phyloP scores from a whole-genome alignment of 2,888 invertebrate genomes.

The Suillia variegata region DNA sequence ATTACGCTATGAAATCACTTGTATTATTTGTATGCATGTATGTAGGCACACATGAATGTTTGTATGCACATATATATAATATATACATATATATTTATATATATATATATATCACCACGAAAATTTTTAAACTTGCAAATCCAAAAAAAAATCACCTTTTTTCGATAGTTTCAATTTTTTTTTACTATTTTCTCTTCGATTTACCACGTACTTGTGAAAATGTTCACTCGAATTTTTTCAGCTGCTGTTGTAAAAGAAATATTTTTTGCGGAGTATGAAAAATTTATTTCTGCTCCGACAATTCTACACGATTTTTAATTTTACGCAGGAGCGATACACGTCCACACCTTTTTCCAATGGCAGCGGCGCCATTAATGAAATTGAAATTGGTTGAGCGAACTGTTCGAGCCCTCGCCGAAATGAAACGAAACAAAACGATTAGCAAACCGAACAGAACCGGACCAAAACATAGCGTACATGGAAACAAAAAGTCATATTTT shows the following conservation, averaged over 20 bases:
- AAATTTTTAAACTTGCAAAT: constrained; percentile 11
- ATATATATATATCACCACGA: too few species aligned
- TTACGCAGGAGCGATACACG: constrained; percentile 33
- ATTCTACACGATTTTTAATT: background rate
- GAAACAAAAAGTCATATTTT: too few species aligned
- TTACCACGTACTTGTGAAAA: constrained; percentile 10
- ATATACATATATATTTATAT: too few species aligned
- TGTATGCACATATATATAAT: too few species aligned
- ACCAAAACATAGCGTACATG: too few species aligned
- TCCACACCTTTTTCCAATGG: constrained; percentile 47
- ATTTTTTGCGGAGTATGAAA: constrained; percentile 24
- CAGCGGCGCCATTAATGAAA: constrained; percentile 50
- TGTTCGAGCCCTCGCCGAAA: too few species aligned
- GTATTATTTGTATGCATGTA: constrained; percentile 39
- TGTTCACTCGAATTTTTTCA: constrained; percentile 19
- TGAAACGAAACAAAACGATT: too few species aligned
- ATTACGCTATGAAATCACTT: constrained; percentile 37
- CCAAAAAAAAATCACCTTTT: constrained; percentile 19
- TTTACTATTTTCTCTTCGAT: constrained; percentile 5
- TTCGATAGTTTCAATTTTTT: constrained; percentile 1
- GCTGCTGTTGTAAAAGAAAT: constrained; percentile 7
- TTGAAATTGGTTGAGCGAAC: constrained; percentile 23
- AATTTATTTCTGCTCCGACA: constrained; percentile 24
- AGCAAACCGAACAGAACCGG: too few species aligned
- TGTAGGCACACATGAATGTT: constrained; percentile 2